A percentile compares a stretch with the other conserved stretches of the same genome.
These are phyloP conservation scores for Brachionus angularis DNA, from an alignment of 1,140 invertebrate species.

Conservation along the genomic window DNA sequence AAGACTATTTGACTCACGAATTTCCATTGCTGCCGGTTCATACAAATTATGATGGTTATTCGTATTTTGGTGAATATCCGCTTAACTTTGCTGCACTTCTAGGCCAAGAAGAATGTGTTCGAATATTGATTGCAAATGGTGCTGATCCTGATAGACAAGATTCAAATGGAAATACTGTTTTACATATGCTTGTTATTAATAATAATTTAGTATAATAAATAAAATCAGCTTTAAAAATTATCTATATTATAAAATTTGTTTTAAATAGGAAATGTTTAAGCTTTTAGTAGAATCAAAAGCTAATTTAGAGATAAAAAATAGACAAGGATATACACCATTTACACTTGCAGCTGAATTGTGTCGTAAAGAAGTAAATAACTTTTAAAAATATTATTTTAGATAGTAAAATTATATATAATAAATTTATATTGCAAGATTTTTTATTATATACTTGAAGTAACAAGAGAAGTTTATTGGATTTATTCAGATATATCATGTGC, in stretches of 20 bases:
- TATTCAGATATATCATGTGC: slow-evolving; percentile 84
- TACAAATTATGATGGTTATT: slow-evolving; percentile 90
- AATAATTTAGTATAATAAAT: slow-evolving; percentile 71
- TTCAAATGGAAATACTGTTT: slow-evolving; percentile 91
- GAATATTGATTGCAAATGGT: slow-evolving; percentile 84
- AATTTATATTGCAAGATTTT: slow-evolving; percentile 66
- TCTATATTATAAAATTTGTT: slow-evolving; percentile 18
- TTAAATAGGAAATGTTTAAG: slow-evolving; percentile 76
- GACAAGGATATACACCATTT: slow-evolving; percentile 80
- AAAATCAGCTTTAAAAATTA: no score
- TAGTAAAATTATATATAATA: background rate
- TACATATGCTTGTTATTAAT: slow-evolving; percentile 94
- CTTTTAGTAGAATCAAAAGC: slow-evolving; percentile 87
- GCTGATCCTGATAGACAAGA: slow-evolving; percentile 90
- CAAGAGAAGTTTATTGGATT: slow-evolving; percentile 86
- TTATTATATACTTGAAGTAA: slow-evolving; percentile 88
- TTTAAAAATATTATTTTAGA: background rate
- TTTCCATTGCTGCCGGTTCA: slow-evolving; percentile 76
- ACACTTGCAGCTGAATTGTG: slow-evolving; percentile 88
- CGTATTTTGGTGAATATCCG: slow-evolving; percentile 97
- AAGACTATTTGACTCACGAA: slow-evolving; percentile 76
- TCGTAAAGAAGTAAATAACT: slow-evolving; percentile 66
- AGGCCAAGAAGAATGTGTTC: slow-evolving; percentile 91
- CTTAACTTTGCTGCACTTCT: slow-evolving; percentile 90
- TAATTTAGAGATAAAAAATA: slow-evolving; percentile 76